phyloP scores from a whole-genome alignment of 2,888 invertebrate species.

The Acleris holmiana region DNA sequence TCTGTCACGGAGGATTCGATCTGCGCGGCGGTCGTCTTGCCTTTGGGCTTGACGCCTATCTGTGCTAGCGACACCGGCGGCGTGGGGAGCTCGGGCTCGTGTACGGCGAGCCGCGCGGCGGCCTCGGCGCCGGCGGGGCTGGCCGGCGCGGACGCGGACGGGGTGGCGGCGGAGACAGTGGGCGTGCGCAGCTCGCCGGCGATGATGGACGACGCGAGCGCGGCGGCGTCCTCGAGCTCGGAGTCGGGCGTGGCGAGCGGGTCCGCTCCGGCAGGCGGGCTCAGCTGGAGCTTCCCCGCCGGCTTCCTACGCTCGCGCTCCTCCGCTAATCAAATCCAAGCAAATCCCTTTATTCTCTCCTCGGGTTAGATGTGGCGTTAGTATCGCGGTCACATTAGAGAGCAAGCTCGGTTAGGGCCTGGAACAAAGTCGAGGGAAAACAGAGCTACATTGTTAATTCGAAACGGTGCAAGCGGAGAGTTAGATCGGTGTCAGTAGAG shows the following conservation, averaged over 20 bases:
- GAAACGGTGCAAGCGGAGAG: constrained; percentile 79
- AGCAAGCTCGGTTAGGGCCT: constrained; percentile 85
- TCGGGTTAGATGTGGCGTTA: constrained; percentile 81
- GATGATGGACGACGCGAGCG: constrained; percentile 78
- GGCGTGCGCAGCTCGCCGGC: constrained; percentile 73
- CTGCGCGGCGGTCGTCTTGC: constrained; percentile 67
- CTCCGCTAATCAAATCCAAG: constrained; percentile 77
- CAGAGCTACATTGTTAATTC: constrained; percentile 78
- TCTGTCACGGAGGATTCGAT: constrained; percentile 72
- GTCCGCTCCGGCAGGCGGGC: constrained; percentile 67
- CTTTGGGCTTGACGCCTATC: constrained; percentile 74
- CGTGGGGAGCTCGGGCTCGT: constrained; percentile 72
- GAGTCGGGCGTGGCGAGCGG: constrained; percentile 79
- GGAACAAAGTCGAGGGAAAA: constrained; percentile 84
- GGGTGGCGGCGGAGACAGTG: constrained; percentile 60
- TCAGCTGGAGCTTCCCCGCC: constrained; percentile 73
- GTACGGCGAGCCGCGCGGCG: constrained; percentile 59
- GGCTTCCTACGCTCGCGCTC: constrained; percentile 79
- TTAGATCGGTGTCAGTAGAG: constrained; percentile 70
- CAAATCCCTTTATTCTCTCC: constrained; percentile 79
- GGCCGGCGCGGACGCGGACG: constrained; percentile 51
- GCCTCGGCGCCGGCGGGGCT: constrained; percentile 35
- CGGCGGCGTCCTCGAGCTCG: constrained; percentile 79
- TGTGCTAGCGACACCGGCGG: constrained; percentile 82
- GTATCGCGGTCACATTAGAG: constrained; percentile 84